Conservation (phyloP, 2,113 vertebrate genomes). For the Panurus biarmicus region DNA sequence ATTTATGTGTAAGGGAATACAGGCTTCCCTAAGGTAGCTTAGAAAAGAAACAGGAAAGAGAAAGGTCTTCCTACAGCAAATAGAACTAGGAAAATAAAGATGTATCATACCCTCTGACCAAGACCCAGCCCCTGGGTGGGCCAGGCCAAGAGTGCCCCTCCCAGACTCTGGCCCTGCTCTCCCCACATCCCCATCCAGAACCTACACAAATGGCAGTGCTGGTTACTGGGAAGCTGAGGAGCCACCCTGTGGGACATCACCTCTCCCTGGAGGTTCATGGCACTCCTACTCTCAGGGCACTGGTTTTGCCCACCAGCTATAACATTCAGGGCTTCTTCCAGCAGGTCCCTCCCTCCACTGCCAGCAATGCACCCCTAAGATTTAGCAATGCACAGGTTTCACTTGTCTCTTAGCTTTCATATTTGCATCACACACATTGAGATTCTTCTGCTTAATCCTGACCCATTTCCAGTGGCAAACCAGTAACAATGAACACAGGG, state of each 20-base stretch:
- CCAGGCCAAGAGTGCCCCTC: background rate
- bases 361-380: background rate
- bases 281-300: background rate
- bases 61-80: background rate
- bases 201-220: background rate
- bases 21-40: background rate
- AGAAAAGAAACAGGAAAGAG: background rate
- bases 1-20: background rate
- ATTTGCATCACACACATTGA: background rate
- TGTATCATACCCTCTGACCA: background rate
- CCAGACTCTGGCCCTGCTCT: background rate
- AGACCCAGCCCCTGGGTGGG: background rate
- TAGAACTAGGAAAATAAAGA: background rate
- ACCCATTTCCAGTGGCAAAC: background rate
- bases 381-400: background rate
- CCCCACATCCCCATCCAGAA: background rate
- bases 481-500: background rate
- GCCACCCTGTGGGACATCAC: background rate
- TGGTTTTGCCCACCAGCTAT: background rate
- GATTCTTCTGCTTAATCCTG: background rate
- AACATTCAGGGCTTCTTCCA: background rate
- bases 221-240: background rate
- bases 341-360: background rate
- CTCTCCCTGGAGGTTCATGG: rapidly evolving
- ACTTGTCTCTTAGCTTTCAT: background rate